Conservation (phyloP, 1,140 invertebrate genomes). For the Drosophila insularis region DNA sequence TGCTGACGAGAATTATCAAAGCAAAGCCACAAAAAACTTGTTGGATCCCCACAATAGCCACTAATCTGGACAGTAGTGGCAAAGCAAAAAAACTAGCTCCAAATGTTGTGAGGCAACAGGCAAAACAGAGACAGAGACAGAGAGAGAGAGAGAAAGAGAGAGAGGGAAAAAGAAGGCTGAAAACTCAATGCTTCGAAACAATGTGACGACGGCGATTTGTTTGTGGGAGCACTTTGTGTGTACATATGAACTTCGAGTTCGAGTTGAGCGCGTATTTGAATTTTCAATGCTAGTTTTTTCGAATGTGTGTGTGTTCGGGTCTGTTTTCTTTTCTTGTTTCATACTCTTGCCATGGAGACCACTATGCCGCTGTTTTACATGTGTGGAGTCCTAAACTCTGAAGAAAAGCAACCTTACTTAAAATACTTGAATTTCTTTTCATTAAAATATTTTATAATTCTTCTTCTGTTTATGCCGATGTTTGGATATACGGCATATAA, state of each 20-base stretch:
- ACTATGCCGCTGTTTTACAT: too few species aligned
- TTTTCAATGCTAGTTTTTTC: constrained; percentile 15
- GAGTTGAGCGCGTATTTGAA: constrained; percentile 42
- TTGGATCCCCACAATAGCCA: constrained; percentile 23
- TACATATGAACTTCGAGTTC: constrained; percentile 2
- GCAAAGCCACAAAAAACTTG: constrained; percentile 53
- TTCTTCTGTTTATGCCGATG: too few species aligned
- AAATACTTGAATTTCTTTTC: too few species aligned
- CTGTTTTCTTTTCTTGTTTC: too few species aligned
- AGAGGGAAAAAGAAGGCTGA: constrained; percentile 5
- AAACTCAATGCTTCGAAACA: constrained; percentile 4
- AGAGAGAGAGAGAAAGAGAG: too few species aligned
- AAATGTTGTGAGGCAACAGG: background rate
- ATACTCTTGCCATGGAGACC: too few species aligned
- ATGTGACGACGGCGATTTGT: background rate
- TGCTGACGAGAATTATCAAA: constrained; percentile 43
- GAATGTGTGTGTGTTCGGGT: background rate
- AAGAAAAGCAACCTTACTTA: too few species aligned
- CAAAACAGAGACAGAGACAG: background rate
- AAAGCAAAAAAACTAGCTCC: constrained; percentile 10
- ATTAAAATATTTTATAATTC: too few species aligned
- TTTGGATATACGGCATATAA: too few species aligned
- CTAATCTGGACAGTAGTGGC: constrained; percentile 29
- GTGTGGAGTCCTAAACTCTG: too few species aligned
- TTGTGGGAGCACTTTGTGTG: background rate